Conservation (phyloP, 1,140 invertebrate genomes). For the Euura lappo region DNA sequence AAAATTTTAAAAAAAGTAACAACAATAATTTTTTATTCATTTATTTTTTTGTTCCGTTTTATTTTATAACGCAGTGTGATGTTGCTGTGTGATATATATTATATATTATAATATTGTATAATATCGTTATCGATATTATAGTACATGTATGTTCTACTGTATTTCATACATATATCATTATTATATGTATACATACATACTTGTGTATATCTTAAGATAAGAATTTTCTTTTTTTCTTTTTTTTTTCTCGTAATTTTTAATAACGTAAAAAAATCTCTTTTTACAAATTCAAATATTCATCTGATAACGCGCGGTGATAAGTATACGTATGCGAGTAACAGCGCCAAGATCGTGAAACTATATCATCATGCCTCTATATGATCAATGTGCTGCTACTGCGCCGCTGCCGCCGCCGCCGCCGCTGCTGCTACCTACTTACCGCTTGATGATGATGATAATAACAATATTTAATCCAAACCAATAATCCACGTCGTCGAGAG, state of each 20-base stretch:
- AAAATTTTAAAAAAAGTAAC: too few species aligned
- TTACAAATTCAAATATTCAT: background rate
- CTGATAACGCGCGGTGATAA: background rate
- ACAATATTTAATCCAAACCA: too few species aligned
- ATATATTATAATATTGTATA: slow-evolving; percentile 34
- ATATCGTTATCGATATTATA: slow-evolving; percentile 19
- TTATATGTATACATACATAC: slow-evolving; percentile 35
- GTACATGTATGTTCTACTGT: slow-evolving; percentile 14
- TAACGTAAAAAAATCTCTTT: too few species aligned
- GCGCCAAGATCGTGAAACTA: background rate
- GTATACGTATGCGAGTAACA: background rate
- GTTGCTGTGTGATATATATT: slow-evolving; percentile 46
- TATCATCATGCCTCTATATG: slow-evolving; percentile 1
- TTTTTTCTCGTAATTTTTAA: too few species aligned
- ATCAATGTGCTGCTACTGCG: slow-evolving; percentile 1
- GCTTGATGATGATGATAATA: background rate
- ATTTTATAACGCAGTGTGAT: slow-evolving; percentile 49
- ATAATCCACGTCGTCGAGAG: too few species aligned
- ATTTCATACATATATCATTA: slow-evolving; percentile 28
- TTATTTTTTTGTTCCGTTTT: background rate
- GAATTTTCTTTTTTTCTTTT: too few species aligned
- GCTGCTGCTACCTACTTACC: slow-evolving; percentile 4
- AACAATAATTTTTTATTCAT: too few species aligned
- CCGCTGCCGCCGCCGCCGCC: background rate
- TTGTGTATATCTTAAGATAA: too few species aligned